Evolutionary conservation across 2,888 invertebrate genomes (phyloP).

Genomic region (Dynastes maya): DNA sequence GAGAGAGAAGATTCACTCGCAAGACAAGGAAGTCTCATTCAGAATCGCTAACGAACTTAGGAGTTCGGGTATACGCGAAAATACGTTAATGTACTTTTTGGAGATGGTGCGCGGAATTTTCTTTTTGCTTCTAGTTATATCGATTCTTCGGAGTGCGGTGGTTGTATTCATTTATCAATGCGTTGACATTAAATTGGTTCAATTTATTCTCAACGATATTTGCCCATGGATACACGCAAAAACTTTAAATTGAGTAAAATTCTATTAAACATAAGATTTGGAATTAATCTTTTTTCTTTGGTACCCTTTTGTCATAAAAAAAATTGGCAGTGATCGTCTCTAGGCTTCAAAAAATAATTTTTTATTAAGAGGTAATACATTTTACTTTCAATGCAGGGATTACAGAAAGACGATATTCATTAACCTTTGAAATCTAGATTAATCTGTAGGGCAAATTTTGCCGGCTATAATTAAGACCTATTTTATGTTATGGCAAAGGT

Average conservation of each 20-base stretch:
- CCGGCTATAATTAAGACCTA: no score
- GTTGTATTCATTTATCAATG: conserved; percentile 41
- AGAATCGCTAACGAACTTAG: conserved; percentile 64
- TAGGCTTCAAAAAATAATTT: no score
- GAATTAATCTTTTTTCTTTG: not conserved
- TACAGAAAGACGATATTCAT: no score
- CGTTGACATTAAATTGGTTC: conserved; percentile 36
- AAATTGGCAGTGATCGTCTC: no score
- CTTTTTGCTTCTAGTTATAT: conserved; percentile 16
- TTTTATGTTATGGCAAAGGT: no score
- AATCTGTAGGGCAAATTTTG: no score
- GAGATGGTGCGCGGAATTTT: conserved; percentile 21
- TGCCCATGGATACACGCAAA: conserved; percentile 16
- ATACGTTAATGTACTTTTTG: conserved; percentile 41
- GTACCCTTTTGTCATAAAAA: no score
- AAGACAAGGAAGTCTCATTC: conserved; percentile 59
- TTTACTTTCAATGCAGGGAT: no score
- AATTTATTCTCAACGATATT: conserved; percentile 34
- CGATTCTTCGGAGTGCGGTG: conserved; percentile 19
- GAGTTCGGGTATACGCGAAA: conserved; percentile 43
- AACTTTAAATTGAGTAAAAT: conserved; percentile 32
- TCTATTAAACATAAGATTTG: conserved; percentile 14
- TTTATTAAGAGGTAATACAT: no score
- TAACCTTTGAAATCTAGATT: no score
- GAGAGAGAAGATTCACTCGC: conserved; percentile 40